These are phyloP conservation scores for Ephydatia muelleri DNA, from an alignment of 37 sponge, comb jelly and placozoan species.

Conservation along the genomic window DNA sequence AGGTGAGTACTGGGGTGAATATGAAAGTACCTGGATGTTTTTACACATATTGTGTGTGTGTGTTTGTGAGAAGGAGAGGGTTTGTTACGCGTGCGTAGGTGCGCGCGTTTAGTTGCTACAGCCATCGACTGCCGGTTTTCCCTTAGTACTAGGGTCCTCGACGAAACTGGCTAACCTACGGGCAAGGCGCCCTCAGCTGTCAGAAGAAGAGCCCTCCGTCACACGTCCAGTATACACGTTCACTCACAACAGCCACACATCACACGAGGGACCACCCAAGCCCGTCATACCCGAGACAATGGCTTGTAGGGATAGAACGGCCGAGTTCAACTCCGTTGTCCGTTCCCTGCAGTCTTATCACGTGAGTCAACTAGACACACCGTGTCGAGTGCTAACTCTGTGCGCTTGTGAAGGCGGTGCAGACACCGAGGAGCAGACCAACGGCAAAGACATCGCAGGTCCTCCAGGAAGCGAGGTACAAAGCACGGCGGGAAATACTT, in stretches of 20 bases:
- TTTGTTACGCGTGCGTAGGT: not conserved
- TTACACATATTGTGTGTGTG: not conserved
- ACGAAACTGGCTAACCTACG: slow-evolving; percentile 71
- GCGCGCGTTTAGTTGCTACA: no score
- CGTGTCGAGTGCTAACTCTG: not conserved
- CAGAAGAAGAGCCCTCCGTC: not conserved
- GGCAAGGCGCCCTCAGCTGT: slow-evolving; percentile 46
- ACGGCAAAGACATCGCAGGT: not conserved
- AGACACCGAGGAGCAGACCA: not conserved
- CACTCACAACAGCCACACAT: not conserved
- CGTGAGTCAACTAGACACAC: slow-evolving; percentile 15
- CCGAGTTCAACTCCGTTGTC: slow-evolving; percentile 85
- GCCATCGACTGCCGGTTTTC: not conserved
- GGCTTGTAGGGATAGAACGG: slow-evolving; percentile 88
- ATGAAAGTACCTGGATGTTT: not conserved
- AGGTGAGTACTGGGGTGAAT: not conserved
- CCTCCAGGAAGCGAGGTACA: slow-evolving; percentile 1
- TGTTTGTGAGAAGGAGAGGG: not conserved
- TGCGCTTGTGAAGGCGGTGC: not conserved
- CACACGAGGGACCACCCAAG: not conserved
- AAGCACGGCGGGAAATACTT: slow-evolving; percentile 36
- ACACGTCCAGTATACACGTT: not conserved
- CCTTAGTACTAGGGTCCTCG: not conserved
- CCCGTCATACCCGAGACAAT: slow-evolving; percentile 42
- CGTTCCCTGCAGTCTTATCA: slow-evolving; percentile 82